These are phyloP conservation scores for Protophormia terraenovae DNA, from an alignment of 2,888 invertebrate species.

Conservation along the genomic window DNA sequence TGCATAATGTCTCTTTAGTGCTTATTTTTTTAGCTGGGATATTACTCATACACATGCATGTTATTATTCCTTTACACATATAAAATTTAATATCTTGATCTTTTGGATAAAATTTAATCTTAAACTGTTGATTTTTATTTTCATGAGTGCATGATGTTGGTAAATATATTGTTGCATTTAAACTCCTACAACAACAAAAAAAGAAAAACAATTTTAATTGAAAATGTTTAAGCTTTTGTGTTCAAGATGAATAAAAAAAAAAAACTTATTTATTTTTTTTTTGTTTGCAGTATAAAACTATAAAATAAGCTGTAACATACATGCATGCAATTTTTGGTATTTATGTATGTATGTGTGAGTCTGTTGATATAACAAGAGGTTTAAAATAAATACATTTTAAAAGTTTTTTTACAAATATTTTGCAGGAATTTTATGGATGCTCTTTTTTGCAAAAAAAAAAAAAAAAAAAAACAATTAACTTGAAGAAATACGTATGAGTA, in stretches of 20 bases:
- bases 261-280: not conserved
- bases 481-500: not conserved
- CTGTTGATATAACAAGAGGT: not conserved
- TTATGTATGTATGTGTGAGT: not conserved
- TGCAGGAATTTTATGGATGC: not conserved
- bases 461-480: not conserved
- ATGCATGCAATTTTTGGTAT: not conserved
- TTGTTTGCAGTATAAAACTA: not conserved
- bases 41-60: not conserved
- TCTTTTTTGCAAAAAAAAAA: not conserved
- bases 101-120: slow-evolving; percentile 7
- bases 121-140: not conserved
- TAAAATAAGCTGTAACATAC: not conserved
- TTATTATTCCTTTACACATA: not conserved
- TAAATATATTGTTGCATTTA: not conserved
- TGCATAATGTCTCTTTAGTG: too few species aligned
- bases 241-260: slow-evolving; percentile 13
- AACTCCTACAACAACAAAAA: not conserved
- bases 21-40: too few species aligned
- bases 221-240: slow-evolving; percentile 38
- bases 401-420: not conserved
- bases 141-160: not conserved
- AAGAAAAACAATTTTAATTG: slow-evolving; percentile 29
- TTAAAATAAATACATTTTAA: not conserved
- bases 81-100: not conserved